phyloP scores from a whole-genome alignment of 2,888 invertebrate genomes.

The Tridacna gigas region DNA sequence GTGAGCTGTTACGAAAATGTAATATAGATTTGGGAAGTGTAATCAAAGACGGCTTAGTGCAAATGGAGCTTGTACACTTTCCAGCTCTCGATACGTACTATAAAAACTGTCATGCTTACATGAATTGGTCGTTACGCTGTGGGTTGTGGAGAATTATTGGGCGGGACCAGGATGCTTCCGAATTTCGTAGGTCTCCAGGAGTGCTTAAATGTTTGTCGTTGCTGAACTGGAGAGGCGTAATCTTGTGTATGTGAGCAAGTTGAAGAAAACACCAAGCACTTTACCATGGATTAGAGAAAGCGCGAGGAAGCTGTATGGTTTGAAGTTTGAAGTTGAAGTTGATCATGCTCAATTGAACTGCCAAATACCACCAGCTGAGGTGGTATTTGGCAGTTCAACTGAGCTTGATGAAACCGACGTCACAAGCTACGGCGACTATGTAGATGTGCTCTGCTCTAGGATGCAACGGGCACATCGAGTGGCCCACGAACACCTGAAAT shows the following conservation, averaged over 20 bases:
- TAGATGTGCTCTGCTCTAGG: no score
- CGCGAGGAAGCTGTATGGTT: conserved; percentile 26
- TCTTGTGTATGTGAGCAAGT: conserved; percentile 37
- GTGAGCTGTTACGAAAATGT: not conserved
- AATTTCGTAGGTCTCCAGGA: no score
- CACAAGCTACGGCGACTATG: no score
- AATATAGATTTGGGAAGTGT: not conserved
- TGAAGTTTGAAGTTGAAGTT: conserved; percentile 34
- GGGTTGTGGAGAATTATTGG: not conserved
- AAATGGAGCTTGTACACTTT: not conserved
- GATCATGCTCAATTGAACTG: no score
- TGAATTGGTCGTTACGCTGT: not conserved
- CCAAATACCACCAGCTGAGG: no score
- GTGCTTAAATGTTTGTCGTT: no score
- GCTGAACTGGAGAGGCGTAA: conserved; percentile 41
- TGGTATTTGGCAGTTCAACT: no score
- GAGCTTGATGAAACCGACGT: no score
- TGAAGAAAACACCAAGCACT: conserved; percentile 24
- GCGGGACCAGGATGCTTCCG: no score
- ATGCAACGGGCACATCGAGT: no score
- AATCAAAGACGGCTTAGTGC: not conserved
- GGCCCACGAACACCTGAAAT: no score
- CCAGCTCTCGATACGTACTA: not conserved
- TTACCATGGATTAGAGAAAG: conserved; percentile 42
- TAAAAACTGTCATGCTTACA: not conserved